These are phyloP conservation scores for Creontiades dilutus DNA, from an alignment of 2,888 invertebrate genomes.

Conservation along the genomic window DNA sequence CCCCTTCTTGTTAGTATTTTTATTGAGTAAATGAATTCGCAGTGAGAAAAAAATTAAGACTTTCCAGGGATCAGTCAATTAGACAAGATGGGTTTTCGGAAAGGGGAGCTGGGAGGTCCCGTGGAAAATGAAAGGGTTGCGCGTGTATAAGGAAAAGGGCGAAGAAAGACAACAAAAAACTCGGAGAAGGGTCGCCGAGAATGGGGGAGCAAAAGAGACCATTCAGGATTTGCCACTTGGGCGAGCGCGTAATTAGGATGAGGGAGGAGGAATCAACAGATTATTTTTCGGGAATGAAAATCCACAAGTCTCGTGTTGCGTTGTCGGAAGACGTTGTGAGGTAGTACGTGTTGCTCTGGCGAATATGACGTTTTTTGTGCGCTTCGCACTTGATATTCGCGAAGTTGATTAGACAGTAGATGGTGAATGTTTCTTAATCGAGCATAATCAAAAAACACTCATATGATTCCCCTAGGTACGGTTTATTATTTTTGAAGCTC, in stretches of 20 bases:
- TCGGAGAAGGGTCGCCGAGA: slow-evolving; percentile 9
- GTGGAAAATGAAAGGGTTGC: slow-evolving; percentile 33
- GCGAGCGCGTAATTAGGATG: slow-evolving; percentile 55
- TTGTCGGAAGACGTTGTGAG: background rate
- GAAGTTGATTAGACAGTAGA: too few species aligned
- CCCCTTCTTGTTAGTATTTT: background rate
- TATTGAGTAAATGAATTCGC: background rate
- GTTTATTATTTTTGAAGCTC: too few species aligned
- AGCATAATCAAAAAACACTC: too few species aligned
- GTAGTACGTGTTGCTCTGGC: too few species aligned
- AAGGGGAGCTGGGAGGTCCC: background rate
- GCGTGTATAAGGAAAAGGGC: background rate
- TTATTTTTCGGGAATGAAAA: slow-evolving; percentile 43
- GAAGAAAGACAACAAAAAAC: slow-evolving; percentile 25
- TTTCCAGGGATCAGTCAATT: background rate
- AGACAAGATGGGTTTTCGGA: background rate
- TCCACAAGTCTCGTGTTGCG: slow-evolving; percentile 31
- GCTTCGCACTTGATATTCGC: too few species aligned
- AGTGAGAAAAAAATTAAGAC: background rate
- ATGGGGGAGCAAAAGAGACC: slow-evolving; percentile 46
- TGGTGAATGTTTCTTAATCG: too few species aligned
- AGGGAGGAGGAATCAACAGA: slow-evolving; percentile 58
- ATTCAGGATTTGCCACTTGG: slow-evolving; percentile 53
- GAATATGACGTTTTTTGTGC: too few species aligned
- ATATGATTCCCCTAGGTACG: too few species aligned